Percentiles rank a stretch among this genome's conserved stretches.
Evolutionary conservation across 2,113 vertebrate species (phyloP).

Genomic region (Melozone crissalis): DNA sequence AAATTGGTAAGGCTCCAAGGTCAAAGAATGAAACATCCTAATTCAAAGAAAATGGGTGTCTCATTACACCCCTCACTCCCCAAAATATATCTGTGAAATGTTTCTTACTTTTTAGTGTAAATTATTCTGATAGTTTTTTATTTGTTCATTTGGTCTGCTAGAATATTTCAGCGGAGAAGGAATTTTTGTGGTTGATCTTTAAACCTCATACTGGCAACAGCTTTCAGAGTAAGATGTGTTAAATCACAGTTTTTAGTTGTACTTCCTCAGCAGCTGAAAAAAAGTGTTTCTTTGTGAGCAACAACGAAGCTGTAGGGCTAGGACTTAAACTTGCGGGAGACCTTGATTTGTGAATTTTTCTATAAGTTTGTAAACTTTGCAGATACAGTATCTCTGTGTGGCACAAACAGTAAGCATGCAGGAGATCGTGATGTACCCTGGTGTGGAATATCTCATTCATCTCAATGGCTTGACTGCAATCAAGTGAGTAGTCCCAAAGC

Average conservation of each 20-base stretch:
- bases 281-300: not conserved
- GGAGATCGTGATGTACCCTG: not conserved
- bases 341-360: not conserved
- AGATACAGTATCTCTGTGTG: not conserved
- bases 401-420: not conserved
- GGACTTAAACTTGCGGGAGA: not conserved
- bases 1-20: not conserved
- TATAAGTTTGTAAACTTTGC: not conserved
- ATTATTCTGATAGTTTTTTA: not conserved
- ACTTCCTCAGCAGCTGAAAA: not conserved
- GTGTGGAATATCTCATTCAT: not conserved
- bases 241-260: not conserved
- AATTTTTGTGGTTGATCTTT: not conserved
- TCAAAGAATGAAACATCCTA: not conserved
- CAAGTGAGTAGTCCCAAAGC: not conserved
- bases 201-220: not conserved
- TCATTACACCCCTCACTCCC: fast-evolving
- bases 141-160: not conserved
- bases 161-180: not conserved
- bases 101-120: not conserved
- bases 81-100: not conserved
- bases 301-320: not conserved
- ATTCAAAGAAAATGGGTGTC: not conserved
- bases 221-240: not conserved
- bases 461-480: not conserved